Evolutionary conservation across 2,113 vertebrate species (phyloP), one percentile per base, ranked within the genome.

Genomic region (Canis aureus): DNA sequence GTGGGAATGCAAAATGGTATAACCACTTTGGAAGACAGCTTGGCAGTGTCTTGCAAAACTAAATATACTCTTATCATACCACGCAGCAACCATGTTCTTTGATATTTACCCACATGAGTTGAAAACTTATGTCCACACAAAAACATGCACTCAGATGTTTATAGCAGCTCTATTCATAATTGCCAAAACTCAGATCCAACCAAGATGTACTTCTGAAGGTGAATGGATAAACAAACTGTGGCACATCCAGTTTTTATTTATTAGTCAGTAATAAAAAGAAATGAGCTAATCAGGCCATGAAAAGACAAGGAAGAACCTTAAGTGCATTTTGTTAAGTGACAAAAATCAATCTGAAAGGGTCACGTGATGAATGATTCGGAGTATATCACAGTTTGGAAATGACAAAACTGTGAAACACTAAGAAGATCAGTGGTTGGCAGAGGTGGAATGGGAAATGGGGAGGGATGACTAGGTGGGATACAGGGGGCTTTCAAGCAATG

Each of bases 131-230:
- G 49, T 27, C 57, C 8, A 81, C 29, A 64, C 22, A 79, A 79
- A 83, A 91, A 85, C 57, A 69, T 38, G 32, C 35, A 55, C 57
- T 79, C 35, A 49, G 43, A 81, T 92, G 64, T 87, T 95, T 92
- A 64, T 55, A 64, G 49, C 6, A 51, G 67, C 20, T 84, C 51
- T 79, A 17, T 59, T 69, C 23, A 79, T 60, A 59, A 78, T 60
- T 91, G 20, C 29, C 22, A 55, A 78, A 78, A 78, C 22, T 84
- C 51, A 78, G 51, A 85, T 35, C 80, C 60, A 91, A 67, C 51
- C 49, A 84, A 69, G n/a, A 64, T 55, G 35, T 15, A 67, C 55
- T 92, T 81, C 53, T 62, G 22, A 57, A 88, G 49, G 8, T 88
- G 43, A 82, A 10, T 66, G 15, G 27, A 49, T 74, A 82, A 92